These are phyloP conservation scores for Phortica variegata DNA, from an alignment of 1,140 invertebrate species.

Conservation along the genomic window DNA sequence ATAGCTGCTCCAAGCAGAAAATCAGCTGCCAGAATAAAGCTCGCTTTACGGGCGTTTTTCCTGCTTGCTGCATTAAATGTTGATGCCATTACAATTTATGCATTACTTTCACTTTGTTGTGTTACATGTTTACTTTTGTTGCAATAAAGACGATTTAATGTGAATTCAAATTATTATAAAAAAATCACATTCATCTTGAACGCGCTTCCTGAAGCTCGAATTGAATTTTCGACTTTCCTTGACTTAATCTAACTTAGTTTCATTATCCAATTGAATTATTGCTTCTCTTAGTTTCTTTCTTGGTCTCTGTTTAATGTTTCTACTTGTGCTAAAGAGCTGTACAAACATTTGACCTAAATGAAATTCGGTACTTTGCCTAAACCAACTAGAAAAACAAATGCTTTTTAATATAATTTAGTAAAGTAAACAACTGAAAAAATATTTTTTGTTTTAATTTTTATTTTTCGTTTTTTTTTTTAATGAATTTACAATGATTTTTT, in stretches of 20 bases:
- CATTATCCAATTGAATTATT: too few species aligned
- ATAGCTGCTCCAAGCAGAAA: constrained; percentile 34
- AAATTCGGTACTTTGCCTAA: background rate
- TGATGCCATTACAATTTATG: too few species aligned
- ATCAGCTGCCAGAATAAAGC: constrained; percentile 43
- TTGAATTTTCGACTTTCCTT: too few species aligned
- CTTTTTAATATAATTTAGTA: background rate
- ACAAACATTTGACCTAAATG: background rate
- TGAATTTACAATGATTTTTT: too few species aligned
- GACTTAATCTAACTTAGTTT: too few species aligned
- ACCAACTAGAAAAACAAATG: background rate
- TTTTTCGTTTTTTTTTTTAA: constrained; percentile 7
- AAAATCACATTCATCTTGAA: background rate
- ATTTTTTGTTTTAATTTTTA: constrained; percentile 1
- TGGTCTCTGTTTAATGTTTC: too few species aligned
- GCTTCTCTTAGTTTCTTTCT: too few species aligned
- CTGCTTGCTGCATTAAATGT: constrained; percentile 47
- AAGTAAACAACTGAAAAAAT: background rate
- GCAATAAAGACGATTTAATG: background rate
- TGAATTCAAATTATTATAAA: constrained; percentile 1
- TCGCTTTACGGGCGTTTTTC: constrained; percentile 43
- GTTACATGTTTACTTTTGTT: background rate
- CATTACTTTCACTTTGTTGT: too few species aligned
- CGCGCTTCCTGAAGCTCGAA: background rate
- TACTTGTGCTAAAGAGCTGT: too few species aligned